A percentile compares a stretch with the other conserved stretches of the same genome.
Evolutionary conservation across 2,888 invertebrate genomes (phyloP).

Genomic region (Thysanoteuthis rhombus): DNA sequence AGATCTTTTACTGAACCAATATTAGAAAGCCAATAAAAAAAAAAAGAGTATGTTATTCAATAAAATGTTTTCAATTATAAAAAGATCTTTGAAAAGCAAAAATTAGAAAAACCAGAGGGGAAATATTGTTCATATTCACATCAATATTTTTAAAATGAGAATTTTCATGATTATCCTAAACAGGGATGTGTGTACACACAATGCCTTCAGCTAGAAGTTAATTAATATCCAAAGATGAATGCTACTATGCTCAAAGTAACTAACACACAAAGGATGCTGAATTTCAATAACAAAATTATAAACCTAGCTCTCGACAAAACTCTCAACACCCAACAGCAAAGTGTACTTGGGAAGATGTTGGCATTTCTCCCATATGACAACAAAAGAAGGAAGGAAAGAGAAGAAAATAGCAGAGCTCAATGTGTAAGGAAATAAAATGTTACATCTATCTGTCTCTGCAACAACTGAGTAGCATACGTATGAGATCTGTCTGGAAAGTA

Average conservation of each 20-base stretch:
- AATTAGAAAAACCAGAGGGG: background rate
- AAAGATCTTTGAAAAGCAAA: background rate
- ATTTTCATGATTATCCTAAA: background rate
- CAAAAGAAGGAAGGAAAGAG: background rate
- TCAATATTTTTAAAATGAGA: conserved; percentile 1
- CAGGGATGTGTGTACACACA: background rate
- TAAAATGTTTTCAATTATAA: background rate
- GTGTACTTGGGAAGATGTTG: background rate
- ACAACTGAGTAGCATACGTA: background rate
- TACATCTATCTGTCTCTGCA: background rate
- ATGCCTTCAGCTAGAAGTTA: background rate
- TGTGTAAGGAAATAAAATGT: background rate
- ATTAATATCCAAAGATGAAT: background rate
- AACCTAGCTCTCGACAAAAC: background rate
- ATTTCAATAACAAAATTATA: background rate
- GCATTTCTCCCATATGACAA: background rate
- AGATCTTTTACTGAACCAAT: background rate
- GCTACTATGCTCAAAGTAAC: background rate
- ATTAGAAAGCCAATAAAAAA: background rate
- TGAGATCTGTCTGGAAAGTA: too few species aligned
- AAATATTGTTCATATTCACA: background rate
- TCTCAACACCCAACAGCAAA: background rate
- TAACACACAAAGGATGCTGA: background rate
- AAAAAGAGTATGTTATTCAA: background rate
- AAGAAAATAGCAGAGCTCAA: background rate